Evolutionary conservation across 1,140 invertebrate species (phyloP), one percentile per base, ranked within the genome.

Genomic region (Scaptomyza graminum): DNA sequence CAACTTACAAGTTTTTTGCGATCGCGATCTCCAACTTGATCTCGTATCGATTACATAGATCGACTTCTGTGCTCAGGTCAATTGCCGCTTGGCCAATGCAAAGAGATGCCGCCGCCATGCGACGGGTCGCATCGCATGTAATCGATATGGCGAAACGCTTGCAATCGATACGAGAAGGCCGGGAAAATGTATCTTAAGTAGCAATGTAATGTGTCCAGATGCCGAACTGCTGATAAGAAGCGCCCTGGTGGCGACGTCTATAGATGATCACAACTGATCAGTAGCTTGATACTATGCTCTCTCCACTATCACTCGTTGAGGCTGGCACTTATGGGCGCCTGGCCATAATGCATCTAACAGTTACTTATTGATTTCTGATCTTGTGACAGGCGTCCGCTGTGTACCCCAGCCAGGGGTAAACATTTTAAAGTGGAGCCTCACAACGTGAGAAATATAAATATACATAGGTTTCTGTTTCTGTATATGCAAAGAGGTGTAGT

Each of bases 51-150:
- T 88, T 88, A 89, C 83, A 89, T 74, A 87, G 66, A 66, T 88
- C 83, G 83, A 88, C 83, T 88, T 88, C 84, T 88, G 83, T 87
- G 68, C 68, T 62, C 78, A 76, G 82, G 82, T 87, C 82, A 87
- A 87, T 87, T 88, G 82, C 83, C 72, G 55, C 22, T 46, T 61
- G 79, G 52, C 56, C 52, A 51, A 46, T 13, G 16, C 52, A 56
- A 64, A 63, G 59, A 62, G 60, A 63, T 34, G 67, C 66, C 52
- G 72, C 46, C 55, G 47, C 49, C 60, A 12, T 34, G 13, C 16
- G 57, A 8, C 25, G 22, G 31, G 46, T 31, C 37, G 46, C n/a
- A 37, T 52, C 59, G 49, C 56, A 28, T 44, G 81, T 79, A 87
- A 87, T 82, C 83, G 83, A 83, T 83, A 83, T 83, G 78, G 66